Conservation (phyloP, 1,140 invertebrate genomes). For the Cydia fagiglandana region DNA sequence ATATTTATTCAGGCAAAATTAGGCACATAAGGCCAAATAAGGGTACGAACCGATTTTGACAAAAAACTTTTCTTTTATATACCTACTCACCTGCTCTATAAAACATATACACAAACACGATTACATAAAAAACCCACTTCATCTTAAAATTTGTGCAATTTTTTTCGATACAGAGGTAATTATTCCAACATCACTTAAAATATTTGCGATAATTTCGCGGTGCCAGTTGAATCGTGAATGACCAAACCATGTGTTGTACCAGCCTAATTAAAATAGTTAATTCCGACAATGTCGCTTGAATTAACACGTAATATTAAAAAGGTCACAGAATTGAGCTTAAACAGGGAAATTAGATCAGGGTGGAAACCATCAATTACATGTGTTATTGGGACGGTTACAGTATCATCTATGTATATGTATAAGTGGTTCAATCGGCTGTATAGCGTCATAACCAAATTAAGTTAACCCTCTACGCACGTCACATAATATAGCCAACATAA, state of each 20-base stretch:
- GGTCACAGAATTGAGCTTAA: conserved; percentile 16
- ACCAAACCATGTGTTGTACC: neutral
- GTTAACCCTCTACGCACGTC: no score
- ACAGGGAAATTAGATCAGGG: conserved; percentile 19
- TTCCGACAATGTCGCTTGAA: conserved; percentile 18
- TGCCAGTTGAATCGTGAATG: conserved; percentile 14
- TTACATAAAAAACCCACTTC: conserved; percentile 63
- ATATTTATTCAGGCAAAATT: no score
- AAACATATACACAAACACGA: conserved; percentile 60
- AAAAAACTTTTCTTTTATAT: no score
- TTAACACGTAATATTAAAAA: conserved; percentile 27
- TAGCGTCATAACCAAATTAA: no score
- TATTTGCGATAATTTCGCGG: conserved; percentile 9
- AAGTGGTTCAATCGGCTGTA: no score
- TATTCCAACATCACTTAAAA: conserved; percentile 10
- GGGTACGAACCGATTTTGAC: no score
- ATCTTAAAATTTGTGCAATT: conserved; percentile 40
- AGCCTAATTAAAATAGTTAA: conserved; percentile 7
- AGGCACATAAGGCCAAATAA: no score
- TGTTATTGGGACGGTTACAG: neutral
- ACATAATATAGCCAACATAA: no score
- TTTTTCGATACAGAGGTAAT: neutral
- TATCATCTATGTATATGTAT: neutral
- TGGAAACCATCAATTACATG: neutral
- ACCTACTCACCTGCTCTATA: conserved; percentile 54